Evolutionary conservation across 2,888 invertebrate species (phyloP).

Genomic region (Mesochorus sp.): DNA sequence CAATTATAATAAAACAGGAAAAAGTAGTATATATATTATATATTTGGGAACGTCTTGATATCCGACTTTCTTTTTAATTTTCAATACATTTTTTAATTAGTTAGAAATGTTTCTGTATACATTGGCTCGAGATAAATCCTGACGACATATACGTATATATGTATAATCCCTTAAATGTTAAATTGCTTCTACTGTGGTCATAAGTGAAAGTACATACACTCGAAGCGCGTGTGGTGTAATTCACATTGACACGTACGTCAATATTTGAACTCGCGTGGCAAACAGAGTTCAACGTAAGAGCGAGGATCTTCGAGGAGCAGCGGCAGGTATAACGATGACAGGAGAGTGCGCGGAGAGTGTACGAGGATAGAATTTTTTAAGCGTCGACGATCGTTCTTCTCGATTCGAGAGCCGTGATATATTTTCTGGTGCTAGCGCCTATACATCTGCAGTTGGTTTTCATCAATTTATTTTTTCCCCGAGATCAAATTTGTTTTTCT

Average conservation of each 20-base stretch:
- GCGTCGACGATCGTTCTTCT: neutral
- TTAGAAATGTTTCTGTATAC: neutral
- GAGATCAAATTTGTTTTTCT: no score
- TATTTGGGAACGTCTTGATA: no score
- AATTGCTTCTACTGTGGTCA: conserved; percentile 1
- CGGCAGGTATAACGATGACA: neutral
- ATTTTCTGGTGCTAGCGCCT: neutral
- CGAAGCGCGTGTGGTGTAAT: conserved; percentile 20
- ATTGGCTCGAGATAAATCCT: neutral
- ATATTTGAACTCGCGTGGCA: conserved; percentile 45
- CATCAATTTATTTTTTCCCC: no score
- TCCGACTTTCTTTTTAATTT: no score
- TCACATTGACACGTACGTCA: conserved; percentile 34
- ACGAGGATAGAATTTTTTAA: neutral
- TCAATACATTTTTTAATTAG: no score
- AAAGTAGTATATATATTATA: no score
- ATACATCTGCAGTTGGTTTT: neutral
- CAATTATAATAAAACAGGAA: no score
- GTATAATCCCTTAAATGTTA: neutral
- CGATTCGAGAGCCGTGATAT: neutral
- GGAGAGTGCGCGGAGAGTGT: no score
- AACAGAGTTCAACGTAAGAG: conserved; percentile 22
- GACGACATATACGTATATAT: neutral
- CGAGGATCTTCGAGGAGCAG: conserved; percentile 13
- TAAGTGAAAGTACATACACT: conserved; percentile 37